Evolutionary conservation across 2,797 vertebrate genomes (phyloP).

Genomic region (Coreius guichenoti): DNA sequence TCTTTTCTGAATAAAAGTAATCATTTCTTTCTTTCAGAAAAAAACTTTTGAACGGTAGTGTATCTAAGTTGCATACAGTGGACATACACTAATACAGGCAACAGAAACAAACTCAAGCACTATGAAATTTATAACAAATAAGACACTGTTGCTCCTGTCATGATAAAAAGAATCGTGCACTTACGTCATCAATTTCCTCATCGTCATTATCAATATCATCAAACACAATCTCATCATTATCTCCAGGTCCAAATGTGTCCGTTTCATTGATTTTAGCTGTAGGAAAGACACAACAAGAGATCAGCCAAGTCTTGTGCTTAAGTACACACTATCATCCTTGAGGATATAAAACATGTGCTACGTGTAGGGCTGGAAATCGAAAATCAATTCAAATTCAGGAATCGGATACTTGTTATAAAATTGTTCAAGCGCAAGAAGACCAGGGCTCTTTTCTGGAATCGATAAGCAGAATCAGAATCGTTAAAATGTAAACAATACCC

Average conservation of each 20-base stretch:
- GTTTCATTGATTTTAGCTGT: conserved; percentile 98
- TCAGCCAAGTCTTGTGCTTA: neutral
- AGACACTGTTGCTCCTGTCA: neutral
- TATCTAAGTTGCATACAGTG: neutral
- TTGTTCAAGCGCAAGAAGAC: too few species aligned
- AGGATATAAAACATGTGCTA: neutral
- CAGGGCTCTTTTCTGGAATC: too few species aligned
- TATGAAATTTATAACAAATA: neutral
- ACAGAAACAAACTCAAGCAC: neutral
- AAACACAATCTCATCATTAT: conserved; percentile 96
- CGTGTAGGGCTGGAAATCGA: neutral
- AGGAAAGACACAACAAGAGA: neutral
- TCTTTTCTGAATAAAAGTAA: neutral
- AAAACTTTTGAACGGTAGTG: neutral
- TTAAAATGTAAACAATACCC: too few species aligned
- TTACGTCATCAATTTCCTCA: conserved; percentile 96
- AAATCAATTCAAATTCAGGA: too few species aligned
- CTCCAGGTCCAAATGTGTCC: conserved; percentile 92
- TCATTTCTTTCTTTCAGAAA: neutral
- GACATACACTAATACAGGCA: neutral
- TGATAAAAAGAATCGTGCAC: conserved; percentile 55
- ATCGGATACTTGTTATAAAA: too few species aligned
- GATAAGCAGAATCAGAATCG: too few species aligned
- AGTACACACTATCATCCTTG: neutral
- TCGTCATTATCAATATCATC: conserved; percentile 95